phyloP scores from a whole-genome alignment of 64 coral and sea anemone species.

The Acropora yongei region DNA sequence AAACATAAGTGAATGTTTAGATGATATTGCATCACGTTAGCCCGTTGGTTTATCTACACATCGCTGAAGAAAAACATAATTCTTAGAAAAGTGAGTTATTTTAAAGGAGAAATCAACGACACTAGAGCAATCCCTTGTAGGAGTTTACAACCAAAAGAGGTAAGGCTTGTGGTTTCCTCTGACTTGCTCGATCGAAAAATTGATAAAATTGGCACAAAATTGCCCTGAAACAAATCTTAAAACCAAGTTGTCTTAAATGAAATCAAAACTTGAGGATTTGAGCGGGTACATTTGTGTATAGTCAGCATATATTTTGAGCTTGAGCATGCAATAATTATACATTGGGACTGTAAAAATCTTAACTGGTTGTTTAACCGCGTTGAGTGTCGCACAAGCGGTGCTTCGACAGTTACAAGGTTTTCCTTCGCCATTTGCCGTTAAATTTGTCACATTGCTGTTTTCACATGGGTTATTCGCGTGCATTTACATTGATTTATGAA shows the following conservation, averaged over 20 bases:
- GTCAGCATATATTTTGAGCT: not conserved
- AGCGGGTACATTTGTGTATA: not conserved
- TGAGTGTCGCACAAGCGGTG: not conserved
- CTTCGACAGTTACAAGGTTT: conserved; percentile 21
- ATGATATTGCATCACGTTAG: conserved; percentile 29
- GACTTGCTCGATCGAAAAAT: not conserved
- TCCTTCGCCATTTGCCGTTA: conserved; percentile 8
- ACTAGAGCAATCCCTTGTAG: not conserved
- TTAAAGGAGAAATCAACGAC: not conserved
- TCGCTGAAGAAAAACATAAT: not conserved
- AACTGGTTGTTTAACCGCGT: conserved; percentile 35
- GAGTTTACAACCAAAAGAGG: not conserved
- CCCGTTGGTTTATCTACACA: not conserved
- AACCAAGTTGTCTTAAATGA: not conserved
- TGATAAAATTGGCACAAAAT: not conserved
- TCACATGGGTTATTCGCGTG: too few relatives aligned
- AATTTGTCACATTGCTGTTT: not conserved
- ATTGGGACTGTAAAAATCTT: not conserved
- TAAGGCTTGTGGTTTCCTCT: not conserved
- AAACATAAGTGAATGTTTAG: not conserved
- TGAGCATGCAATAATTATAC: not conserved
- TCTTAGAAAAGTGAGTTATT: conserved; percentile 9
- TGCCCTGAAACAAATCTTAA: not conserved
- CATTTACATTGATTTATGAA: too few relatives aligned
- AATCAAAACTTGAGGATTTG: not conserved